phyloP scores from a whole-genome alignment of 2,797 vertebrate genomes.

The Pachyuromys duprasi region DNA sequence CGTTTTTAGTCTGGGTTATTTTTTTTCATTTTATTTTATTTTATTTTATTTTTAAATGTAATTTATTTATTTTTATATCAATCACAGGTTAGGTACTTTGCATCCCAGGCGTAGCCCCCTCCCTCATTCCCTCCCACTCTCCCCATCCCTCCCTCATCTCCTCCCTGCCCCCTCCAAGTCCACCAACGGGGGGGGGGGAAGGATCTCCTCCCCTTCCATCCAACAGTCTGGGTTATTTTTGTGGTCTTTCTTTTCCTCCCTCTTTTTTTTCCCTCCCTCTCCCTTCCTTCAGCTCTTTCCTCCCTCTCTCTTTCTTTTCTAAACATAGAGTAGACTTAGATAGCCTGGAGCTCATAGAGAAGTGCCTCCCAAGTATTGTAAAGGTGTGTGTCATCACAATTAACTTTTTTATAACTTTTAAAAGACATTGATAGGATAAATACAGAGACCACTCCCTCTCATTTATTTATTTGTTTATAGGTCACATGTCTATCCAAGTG shows the following conservation, averaged over 20 bases:
- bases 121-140: too few relatives aligned
- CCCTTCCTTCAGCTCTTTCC: too few relatives aligned
- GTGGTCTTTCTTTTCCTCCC: not conserved
- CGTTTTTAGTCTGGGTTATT: not conserved
- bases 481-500: not conserved
- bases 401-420: not conserved
- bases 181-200: too few relatives aligned
- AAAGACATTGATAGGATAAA: slow-evolving; percentile 15
- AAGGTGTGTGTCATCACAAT: not conserved
- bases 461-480: not conserved
- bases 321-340: not conserved
- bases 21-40: too few relatives aligned
- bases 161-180: too few relatives aligned
- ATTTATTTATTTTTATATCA: too few relatives aligned
- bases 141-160: too few relatives aligned
- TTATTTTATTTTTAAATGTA: too few relatives aligned
- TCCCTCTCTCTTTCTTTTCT: not conserved
- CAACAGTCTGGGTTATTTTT: not conserved
- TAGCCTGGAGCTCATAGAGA: not conserved
- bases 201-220: too few relatives aligned
- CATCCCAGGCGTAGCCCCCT: too few relatives aligned
- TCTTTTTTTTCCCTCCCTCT: too few relatives aligned
- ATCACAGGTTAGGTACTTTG: too few relatives aligned
- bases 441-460: not conserved
- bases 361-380: not conserved